Evolutionary conservation across 2,888 invertebrate genomes (phyloP).

Genomic region (Terebella lapidaria): DNA sequence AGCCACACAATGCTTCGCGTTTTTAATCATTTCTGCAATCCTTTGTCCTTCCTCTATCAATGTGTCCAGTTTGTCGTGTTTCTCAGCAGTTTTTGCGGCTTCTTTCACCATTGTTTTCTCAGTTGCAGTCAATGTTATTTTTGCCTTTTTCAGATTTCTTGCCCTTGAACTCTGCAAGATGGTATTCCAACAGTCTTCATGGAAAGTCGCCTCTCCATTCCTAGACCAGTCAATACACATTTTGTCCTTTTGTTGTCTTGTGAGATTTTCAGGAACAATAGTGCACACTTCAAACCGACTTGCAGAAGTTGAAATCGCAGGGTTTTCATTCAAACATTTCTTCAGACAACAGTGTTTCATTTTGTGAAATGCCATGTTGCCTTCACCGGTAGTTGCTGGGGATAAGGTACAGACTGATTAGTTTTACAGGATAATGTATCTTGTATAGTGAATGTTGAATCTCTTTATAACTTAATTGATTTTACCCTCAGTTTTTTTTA

Average conservation of each 20-base stretch:
- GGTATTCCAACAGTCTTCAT: conserved; percentile 13
- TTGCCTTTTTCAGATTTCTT: conserved; percentile 5
- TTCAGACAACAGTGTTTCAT: no score
- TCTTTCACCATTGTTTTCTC: conserved; percentile 30
- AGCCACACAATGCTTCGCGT: conserved; percentile 32
- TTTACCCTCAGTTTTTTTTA: no score
- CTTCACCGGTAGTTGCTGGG: no score
- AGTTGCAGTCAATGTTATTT: conserved; percentile 5
- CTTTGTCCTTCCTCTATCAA: conserved; percentile 21
- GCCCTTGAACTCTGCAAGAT: background rate
- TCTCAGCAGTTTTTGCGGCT: conserved; percentile 36
- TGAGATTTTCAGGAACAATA: background rate
- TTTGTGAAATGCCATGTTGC: no score
- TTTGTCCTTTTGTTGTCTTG: background rate
- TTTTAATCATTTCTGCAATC: conserved; percentile 30
- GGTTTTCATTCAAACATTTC: no score
- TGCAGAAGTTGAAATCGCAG: no score
- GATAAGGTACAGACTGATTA: no score
- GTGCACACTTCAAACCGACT: conserved; percentile 2
- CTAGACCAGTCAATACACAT: conserved; percentile 5
- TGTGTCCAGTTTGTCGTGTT: conserved; percentile 24
- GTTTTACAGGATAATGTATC: no score
- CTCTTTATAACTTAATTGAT: no score
- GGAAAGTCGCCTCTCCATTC: conserved; percentile 13
- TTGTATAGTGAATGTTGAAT: no score